Evolutionary conservation across 2,113 vertebrate species (phyloP).

Genomic region (Morone saxatilis): DNA sequence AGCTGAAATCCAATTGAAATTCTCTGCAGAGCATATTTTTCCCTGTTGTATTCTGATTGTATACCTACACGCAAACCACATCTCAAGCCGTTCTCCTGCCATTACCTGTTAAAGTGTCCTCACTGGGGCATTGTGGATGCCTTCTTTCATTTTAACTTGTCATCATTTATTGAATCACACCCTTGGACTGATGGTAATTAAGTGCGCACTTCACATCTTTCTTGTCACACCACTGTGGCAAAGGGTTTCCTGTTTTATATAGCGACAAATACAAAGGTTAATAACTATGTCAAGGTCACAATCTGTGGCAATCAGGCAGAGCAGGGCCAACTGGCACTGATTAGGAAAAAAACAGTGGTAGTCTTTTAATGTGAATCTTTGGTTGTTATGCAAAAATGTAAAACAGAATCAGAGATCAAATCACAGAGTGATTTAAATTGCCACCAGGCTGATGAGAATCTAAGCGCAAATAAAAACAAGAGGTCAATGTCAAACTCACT

Average conservation of each 20-base stretch:
- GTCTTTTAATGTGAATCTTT: not conserved
- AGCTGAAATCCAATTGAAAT: slow-evolving; percentile 37
- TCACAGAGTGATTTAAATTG: not conserved
- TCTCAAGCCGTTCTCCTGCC: not conserved
- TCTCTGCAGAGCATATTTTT: not conserved
- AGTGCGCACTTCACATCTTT: not conserved
- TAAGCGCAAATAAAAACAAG: not conserved
- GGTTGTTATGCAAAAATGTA: not conserved
- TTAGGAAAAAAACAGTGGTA: not conserved
- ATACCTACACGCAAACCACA: not conserved
- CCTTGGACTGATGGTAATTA: slow-evolving; percentile 3
- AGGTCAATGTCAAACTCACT: not conserved
- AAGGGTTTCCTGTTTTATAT: not conserved
- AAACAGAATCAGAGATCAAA: not conserved
- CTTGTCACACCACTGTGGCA: not conserved
- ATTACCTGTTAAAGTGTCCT: slow-evolving; percentile 13
- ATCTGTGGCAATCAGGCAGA: not conserved
- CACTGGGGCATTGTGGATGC: not conserved
- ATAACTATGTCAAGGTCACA: no score
- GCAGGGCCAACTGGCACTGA: not conserved
- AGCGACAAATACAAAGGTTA: not conserved
- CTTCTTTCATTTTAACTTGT: slow-evolving; percentile 22
- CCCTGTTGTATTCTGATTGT: not conserved
- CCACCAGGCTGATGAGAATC: not conserved
- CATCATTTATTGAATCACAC: slow-evolving; percentile 17